Base-by-base conservation (phyloP, 1,140 invertebrate species). In the Yoshiicerus persimilis region DNA sequence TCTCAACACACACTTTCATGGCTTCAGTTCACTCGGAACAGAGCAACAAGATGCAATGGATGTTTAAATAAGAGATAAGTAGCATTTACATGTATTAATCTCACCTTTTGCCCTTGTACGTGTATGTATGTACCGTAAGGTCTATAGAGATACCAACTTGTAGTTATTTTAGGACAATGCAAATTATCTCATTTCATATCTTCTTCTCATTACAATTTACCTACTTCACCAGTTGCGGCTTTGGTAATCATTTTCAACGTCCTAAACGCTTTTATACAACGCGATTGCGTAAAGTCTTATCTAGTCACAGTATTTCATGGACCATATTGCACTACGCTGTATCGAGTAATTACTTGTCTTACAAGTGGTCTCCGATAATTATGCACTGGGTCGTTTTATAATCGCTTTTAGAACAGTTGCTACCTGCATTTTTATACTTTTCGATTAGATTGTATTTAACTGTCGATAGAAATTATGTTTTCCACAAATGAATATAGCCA, bases 101-200 rank as follows among this genome's bases (percentile, higher is more conserved):
- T 80, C 75, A 80, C 75, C 75, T 80, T 80, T 80, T 80, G 75
- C 75, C 75, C 75, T 80, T 80, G 75, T 80, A 20, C 30, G n/a
- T n/a, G n/a, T n/a, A n/a, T n/a, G n/a, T n/a, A n/a, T n/a, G n/a
- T n/a, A n/a, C n/a, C n/a, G n/a, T n/a, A n/a, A n/a, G 38, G 34
- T 80, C 47, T 56, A 36, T n/a, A 77, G 20, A 64, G 23, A 3
- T 27, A 70, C 30, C n/a, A 80, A 20, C n/a, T 80, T 30, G 32
- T 20, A n/a, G 75, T 80, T 80, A 80, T 80, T 80, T 80, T 80
- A 80, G 75, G 75, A 80, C 75, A 80, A 80, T 80, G 75, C 75
- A 80, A 80, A 80, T 80, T 80, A 80, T 80, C 75, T 36, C 75
- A n/a, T 80, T n/a, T n/a, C 32, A 80, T 80, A 80, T 80, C 32